phyloP scores from a whole-genome alignment of 2,113 vertebrate genomes.

The Abramis brama region DNA sequence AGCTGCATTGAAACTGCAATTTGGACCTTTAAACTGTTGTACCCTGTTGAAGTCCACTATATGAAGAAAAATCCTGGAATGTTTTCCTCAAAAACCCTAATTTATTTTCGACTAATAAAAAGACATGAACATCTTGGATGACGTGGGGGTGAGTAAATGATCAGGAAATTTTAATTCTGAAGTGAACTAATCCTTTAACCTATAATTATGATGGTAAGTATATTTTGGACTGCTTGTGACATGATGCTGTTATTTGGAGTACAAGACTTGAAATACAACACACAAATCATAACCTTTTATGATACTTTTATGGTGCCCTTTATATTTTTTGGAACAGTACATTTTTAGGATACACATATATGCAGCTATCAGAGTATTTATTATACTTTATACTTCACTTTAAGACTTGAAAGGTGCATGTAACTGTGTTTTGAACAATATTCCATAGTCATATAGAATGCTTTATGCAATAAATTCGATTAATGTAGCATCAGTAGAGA shows the following conservation, averaged over 20 bases:
- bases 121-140: too few species aligned
- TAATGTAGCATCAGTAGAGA: not conserved
- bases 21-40: too few species aligned
- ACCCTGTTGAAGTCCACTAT: too few species aligned
- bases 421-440: not conserved
- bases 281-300: not conserved
- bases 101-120: too few species aligned
- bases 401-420: not conserved
- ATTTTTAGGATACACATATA: not conserved
- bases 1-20: too few species aligned
- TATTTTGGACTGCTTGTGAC: not conserved
- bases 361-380: not conserved
- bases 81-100: too few species aligned
- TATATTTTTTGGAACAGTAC: not conserved
- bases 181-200: not conserved
- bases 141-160: too few species aligned
- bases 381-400: not conserved
- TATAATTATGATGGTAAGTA: not conserved
- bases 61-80: too few species aligned
- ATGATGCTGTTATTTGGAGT: not conserved
- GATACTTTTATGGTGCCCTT: not conserved
- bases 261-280: not conserved
- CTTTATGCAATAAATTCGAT: not conserved
- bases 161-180: too few species aligned
- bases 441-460: not conserved